Base-by-base conservation (phyloP, 1,140 invertebrate genomes). In the Drosophila persimilis region DNA sequence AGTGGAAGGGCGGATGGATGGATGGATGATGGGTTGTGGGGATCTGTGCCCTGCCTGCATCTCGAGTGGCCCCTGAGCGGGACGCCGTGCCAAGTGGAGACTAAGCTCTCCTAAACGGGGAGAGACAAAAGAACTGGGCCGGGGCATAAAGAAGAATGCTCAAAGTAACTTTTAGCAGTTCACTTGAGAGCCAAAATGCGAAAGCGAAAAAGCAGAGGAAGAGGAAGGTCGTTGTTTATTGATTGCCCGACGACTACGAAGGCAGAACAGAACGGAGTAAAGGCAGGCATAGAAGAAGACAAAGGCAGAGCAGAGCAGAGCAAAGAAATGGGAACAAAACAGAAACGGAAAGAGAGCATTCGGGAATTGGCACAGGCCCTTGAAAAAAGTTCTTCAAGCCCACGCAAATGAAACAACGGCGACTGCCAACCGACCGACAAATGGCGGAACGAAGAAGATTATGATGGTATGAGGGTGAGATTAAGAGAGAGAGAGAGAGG, bases 301-400 rank as follows among this genome's bases (percentile, higher is more conserved):
- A 62, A 62, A 44, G 41, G 17, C 56, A 53, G 54, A 55, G 43
- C 46, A 56, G 47, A 52, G 45, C 56, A 80, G 41, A 67, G 35
- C 48, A 51, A 13, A 50, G 48, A 57, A 39, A 24, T 35, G 35
- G 31, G 44, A 58, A 69, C 66, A 69, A 57, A 69, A 71, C 66
- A 52, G 54, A 75, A 35, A 67, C 62, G 43, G 61, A 65, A 73
- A 73, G 55, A 80, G 59, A 69, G 71, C 63, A 67, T 22, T 46
- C 57, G 50, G 61, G 65, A 85, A 85, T 86, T 85, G 80, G 80
- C 81, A 85, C 80, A 85, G 80, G 80, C 80, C 80, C 80, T 85
- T 85, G 80, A 85, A 85, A 86, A 74, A 51, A 65, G 62, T 72
- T 57, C 35, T 51, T 69, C 58, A 73, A 71, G 73, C 80, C 81